Evolutionary conservation across 2,113 vertebrate species (phyloP).

Genomic region (Pomatostomus ruficeps): DNA sequence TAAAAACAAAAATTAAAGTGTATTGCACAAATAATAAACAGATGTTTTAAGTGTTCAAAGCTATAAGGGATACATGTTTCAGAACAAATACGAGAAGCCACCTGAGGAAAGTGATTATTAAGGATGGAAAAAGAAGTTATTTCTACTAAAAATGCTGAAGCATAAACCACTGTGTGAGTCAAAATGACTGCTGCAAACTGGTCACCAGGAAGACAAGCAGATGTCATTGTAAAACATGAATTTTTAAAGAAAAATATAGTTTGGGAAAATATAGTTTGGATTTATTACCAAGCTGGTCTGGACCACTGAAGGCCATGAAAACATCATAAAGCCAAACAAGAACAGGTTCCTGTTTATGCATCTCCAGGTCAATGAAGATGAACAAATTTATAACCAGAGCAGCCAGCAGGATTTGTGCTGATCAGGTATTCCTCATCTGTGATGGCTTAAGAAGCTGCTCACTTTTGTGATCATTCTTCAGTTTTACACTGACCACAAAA

Average conservation of each 20-base stretch:
- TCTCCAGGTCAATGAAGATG: background rate
- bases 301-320: background rate
- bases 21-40: constrained; percentile 42
- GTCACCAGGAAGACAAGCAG: background rate
- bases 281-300: background rate
- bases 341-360: background rate
- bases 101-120: background rate
- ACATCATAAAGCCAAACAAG: background rate
- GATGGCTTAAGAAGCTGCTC: background rate
- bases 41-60: constrained; percentile 27
- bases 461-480: background rate
- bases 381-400: background rate
- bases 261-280: background rate
- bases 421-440: background rate
- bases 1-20: background rate
- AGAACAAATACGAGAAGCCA: background rate
- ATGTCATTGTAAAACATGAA: background rate
- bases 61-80: background rate
- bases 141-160: background rate
- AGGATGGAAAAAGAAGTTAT: background rate
- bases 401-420: background rate
- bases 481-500: background rate
- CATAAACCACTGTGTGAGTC: background rate
- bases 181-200: background rate
- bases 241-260: background rate